Evolutionary conservation across 2,797 vertebrate species (phyloP).

Genomic region (Cheirogaleus major): DNA sequence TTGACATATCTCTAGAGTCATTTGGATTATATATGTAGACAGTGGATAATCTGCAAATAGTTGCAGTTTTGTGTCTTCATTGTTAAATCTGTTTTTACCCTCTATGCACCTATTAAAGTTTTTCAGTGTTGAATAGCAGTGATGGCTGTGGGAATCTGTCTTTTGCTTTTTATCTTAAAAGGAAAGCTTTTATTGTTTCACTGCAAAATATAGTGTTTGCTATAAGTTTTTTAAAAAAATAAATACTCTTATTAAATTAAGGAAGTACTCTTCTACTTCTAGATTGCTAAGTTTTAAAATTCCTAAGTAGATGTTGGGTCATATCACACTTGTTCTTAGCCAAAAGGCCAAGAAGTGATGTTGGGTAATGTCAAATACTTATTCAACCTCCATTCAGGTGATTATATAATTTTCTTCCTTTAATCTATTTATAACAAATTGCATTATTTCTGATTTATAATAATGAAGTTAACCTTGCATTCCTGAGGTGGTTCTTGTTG

Average conservation of each 20-base stretch:
- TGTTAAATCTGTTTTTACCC: neutral
- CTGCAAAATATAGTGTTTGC: neutral
- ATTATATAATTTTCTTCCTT: constrained; percentile 21
- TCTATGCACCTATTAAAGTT: neutral
- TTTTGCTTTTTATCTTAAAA: neutral
- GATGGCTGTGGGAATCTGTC: neutral
- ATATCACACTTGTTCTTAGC: neutral
- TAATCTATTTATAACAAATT: neutral
- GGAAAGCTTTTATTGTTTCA: neutral
- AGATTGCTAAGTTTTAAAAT: neutral
- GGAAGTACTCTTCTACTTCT: neutral
- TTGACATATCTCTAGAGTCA: neutral
- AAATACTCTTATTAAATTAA: neutral
- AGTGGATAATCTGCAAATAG: neutral
- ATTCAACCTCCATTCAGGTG: neutral
- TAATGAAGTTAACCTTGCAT: neutral
- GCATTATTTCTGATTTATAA: neutral
- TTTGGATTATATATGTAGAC: neutral
- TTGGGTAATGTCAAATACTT: neutral
- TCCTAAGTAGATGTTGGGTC: neutral
- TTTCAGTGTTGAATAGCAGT: neutral
- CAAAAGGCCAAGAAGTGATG: neutral
- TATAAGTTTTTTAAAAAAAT: neutral
- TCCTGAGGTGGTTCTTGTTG: neutral
- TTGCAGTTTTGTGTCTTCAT: neutral